A percentile compares a stretch with the other conserved stretches of the same genome.
Evolutionary conservation across 2,797 vertebrate species (phyloP).

Genomic region (Brachymystax lenok): DNA sequence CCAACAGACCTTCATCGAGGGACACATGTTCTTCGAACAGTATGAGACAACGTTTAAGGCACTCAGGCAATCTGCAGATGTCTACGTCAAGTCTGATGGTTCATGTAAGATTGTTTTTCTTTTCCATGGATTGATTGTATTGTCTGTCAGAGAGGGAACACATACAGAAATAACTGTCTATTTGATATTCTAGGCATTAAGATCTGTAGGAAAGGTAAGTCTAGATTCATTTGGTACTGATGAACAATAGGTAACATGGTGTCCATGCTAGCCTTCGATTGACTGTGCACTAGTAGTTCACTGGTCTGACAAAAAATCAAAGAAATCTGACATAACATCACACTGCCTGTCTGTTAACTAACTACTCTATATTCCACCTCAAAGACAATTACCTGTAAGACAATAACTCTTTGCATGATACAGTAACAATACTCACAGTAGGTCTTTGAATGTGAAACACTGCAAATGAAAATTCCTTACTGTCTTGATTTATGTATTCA

Average conservation of each 20-base stretch:
- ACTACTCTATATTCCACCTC: slow-evolving; percentile 10
- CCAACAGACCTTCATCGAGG: slow-evolving; percentile 89
- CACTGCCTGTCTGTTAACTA: slow-evolving; percentile 38
- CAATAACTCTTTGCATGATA: slow-evolving; percentile 53
- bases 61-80: slow-evolving; percentile 89
- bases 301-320: slow-evolving; percentile 10
- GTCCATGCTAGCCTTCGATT: slow-evolving; percentile 19
- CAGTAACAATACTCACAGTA: slow-evolving; percentile 20
- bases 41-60: slow-evolving; percentile 91
- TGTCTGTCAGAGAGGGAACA: not conserved
- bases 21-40: slow-evolving; percentile 94
- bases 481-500: not conserved
- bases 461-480: not conserved
- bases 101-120: slow-evolving; percentile 80
- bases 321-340: slow-evolving; percentile 7
- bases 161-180: slow-evolving; percentile 48
- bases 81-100: slow-evolving; percentile 89
- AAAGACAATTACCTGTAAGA: not conserved
- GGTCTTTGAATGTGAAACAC: slow-evolving; percentile 13
- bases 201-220: slow-evolving; percentile 77
- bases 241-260: slow-evolving; percentile 2
- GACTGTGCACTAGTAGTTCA: slow-evolving; percentile 23
- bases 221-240: slow-evolving; percentile 37
- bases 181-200: slow-evolving; percentile 77
- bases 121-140: not conserved